These are phyloP conservation scores for Columbina picui DNA, from an alignment of 2,113 vertebrate species.

Conservation along the genomic window DNA sequence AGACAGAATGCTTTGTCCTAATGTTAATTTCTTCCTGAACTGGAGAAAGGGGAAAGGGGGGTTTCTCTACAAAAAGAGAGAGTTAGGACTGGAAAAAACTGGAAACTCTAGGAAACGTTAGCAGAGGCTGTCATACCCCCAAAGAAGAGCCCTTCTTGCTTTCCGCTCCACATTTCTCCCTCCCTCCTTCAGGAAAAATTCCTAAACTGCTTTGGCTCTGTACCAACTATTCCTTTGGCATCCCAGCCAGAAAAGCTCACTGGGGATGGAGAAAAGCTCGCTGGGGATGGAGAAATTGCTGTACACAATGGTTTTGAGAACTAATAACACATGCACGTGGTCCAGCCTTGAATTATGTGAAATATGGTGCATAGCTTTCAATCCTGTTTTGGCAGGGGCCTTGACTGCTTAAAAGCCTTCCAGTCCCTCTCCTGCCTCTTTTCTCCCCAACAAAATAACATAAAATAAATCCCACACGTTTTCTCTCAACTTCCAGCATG, in stretches of 20 bases:
- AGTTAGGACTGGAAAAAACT: neutral
- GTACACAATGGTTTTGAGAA: slow-evolving; percentile 30
- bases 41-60: neutral
- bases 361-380: slow-evolving; percentile 28
- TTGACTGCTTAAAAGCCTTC: slow-evolving; percentile 38
- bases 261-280: slow-evolving; percentile 26
- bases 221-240: slow-evolving; percentile 36
- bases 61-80: neutral
- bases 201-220: slow-evolving; percentile 27
- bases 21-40: neutral
- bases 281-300: slow-evolving; percentile 38
- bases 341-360: slow-evolving; percentile 42
- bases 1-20: neutral
- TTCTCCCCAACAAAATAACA: neutral
- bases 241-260: slow-evolving; percentile 31
- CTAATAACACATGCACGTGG: slow-evolving; percentile 5
- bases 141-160: neutral
- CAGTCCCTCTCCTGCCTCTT: neutral
- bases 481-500: slow-evolving; percentile 39
- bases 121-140: neutral
- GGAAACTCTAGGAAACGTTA: neutral
- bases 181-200: slow-evolving; percentile 42
- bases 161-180: neutral
- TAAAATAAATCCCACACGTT: slow-evolving; percentile 38
- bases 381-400: slow-evolving; percentile 22